Percentiles rank a stretch among this genome's conserved stretches.
Conservation (phyloP, 2,888 invertebrate species). For the Drosophila imparisetae region DNA sequence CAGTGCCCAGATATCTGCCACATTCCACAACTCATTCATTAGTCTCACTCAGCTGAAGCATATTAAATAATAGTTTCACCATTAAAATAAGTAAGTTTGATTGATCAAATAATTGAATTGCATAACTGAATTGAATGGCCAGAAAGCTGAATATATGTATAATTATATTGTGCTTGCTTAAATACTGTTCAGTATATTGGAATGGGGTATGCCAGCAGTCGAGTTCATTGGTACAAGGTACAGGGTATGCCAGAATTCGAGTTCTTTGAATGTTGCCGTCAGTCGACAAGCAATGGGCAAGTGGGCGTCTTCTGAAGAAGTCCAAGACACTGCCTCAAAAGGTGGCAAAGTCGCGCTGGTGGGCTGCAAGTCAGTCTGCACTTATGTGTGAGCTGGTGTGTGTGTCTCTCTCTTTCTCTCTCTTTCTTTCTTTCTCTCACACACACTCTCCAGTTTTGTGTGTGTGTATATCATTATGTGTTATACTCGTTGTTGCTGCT, state of each 20-base stretch:
- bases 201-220: slow-evolving; percentile 7
- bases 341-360: slow-evolving; percentile 51
- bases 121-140: not conserved
- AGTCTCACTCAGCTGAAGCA: not conserved
- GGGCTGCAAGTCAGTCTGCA: too few relatives aligned
- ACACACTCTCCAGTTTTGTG: not conserved
- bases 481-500: slow-evolving; percentile 58
- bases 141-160: not conserved
- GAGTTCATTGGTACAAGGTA: not conserved
- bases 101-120: not conserved
- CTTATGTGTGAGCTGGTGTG: slow-evolving; percentile 5
- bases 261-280: not conserved
- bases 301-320: slow-evolving; percentile 42
- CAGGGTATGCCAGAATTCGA: slow-evolving; percentile 17
- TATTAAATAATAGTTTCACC: too few relatives aligned
- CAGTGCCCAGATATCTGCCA: not conserved
- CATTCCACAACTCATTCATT: not conserved
- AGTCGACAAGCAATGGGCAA: slow-evolving; percentile 12
- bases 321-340: slow-evolving; percentile 50
- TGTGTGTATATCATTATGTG: slow-evolving; percentile 47
- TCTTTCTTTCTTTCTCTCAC: not conserved
- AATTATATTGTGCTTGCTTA: not conserved
- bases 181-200: not conserved
- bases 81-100: not conserved
- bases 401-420: not conserved